Base-by-base conservation (phyloP, 2,888 invertebrate species). In the Mythimna pallens region DNA sequence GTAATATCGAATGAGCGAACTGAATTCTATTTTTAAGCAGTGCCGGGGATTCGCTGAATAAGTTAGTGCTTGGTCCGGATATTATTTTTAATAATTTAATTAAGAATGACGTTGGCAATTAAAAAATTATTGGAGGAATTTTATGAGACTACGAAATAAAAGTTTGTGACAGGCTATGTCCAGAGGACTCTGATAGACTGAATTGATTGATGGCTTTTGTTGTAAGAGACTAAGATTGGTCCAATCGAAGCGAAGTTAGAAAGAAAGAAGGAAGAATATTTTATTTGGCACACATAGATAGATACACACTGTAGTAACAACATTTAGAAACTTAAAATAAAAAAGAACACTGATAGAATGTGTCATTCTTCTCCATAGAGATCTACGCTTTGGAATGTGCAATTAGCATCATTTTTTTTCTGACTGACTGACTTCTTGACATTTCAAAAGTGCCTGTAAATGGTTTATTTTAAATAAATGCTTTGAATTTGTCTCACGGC, bases 1-100 rank as follows among this genome's bases (percentile, higher is more conserved):
- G 73, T 80, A 82, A 88, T 86, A 83, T 81, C 78, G 73, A 78
- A 76, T 69, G 72, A 73, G 50, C 70, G 76, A 76, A 61, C 79
- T 72, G 71, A 70, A 80, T 82, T 81, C 74, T 74, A 72, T 81
- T 74, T 84, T 86, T 81, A 79, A 87, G 79, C 72, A 75, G 62
- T 67, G 62, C 40, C 69, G 14, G 63, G 76, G 76, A 77, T 73
- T 62, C 63, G 61, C 73, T 73, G 75, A 78, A 78, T 86, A 80
- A 75, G 76, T 73, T 68, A 78, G 62, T 85, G 73, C 77, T 70
- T 50, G 43, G 55, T 47, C 70, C 25, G 70, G 76, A 59, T 64
- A 67, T 70, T 73, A 73, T 70, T 76, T 66, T 67, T 67, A 61
- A 52, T 65, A 20, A 77, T 65, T 66, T 43, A 75, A 81, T 70